Conservation (phyloP, 2,113 vertebrate genomes). For the Pandion haliaetus region DNA sequence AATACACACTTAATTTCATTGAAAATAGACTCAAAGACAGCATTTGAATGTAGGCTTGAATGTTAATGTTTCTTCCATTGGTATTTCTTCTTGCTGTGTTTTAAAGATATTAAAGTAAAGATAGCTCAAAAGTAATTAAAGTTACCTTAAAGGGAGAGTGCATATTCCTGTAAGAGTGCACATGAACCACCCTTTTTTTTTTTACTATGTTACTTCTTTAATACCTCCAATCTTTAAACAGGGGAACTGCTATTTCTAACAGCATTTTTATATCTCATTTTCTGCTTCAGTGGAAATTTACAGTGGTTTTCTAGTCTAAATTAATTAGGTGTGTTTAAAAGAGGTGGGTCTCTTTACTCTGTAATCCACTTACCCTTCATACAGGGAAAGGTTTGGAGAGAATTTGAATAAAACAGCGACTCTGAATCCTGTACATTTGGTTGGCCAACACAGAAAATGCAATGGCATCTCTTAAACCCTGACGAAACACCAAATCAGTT, state of each 20-base stretch:
- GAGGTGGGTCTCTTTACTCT: not conserved
- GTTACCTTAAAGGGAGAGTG: not conserved
- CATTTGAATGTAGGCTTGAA: not conserved
- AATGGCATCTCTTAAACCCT: fast-evolving
- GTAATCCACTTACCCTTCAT: not conserved
- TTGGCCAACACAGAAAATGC: not conserved
- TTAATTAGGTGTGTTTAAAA: not conserved
- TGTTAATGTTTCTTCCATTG: not conserved
- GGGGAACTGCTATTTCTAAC: not conserved
- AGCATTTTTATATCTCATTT: not conserved
- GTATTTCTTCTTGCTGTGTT: not conserved
- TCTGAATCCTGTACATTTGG: not conserved
- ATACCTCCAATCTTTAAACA: not conserved
- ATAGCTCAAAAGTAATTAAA: not conserved
- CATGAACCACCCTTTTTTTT: not conserved
- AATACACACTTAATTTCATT: not conserved
- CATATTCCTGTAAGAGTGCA: not conserved
- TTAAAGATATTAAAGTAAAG: not conserved
- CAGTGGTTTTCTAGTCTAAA: not conserved
- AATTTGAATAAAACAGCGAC: not conserved
- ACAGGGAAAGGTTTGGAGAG: not conserved
- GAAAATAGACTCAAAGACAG: not conserved
- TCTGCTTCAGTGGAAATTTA: not conserved
- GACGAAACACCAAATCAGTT: fast-evolving
- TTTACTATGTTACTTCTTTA: not conserved